Base-by-base conservation (phyloP, 2,797 vertebrate species). In the Danio aesculapii region DNA sequence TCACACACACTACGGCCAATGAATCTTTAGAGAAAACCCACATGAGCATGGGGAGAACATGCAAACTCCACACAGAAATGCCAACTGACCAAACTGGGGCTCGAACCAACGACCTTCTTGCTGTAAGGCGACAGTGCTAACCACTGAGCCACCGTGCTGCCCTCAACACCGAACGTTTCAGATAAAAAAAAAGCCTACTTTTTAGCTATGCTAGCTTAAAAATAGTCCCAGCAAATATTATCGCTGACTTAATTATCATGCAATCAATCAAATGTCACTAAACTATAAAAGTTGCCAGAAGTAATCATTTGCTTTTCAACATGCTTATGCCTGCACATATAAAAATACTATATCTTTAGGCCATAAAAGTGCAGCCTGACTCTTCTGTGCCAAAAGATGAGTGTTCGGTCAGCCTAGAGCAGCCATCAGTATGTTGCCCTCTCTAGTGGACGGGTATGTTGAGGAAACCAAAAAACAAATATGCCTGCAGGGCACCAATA, bases 381-480 rank as follows among this genome's bases (percentile, higher is more conserved):
- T 76, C n/a, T 14, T 47, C 12, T 68, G 39, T 49, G 19, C 52
- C 43, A 14, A 30, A 30, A 68, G 14, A 75, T 55, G 13, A 62
- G 43, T 69, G 14, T 70, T 78, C n/a, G n/a, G n/a, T 30, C 30
- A 30, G 58, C 39, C 68, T 53, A 30, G 14, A 72, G 59, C 47
- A 53, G 68, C 12, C 16, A 63, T 39, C 57, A 53, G 47, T 21
- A 70, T n/a, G 77, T 30, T 79, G 59, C 57, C 16, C 39, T 64
- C 44, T 77, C 71, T 41, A 16, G 62, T 53, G 82, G 77, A 86
- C 71, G 53, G 11, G 81, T 52, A 52, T 69, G 4, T 79, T 71
- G 52, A 77, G 63, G 71, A 85, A 87, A 81, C 80, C 81, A 30
- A 72, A 75, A 53, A 50, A 50, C 53, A 63, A 67, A 68, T 62